Evolutionary conservation across 2,797 vertebrate species (phyloP).

Genomic region (Natrix natrix): DNA sequence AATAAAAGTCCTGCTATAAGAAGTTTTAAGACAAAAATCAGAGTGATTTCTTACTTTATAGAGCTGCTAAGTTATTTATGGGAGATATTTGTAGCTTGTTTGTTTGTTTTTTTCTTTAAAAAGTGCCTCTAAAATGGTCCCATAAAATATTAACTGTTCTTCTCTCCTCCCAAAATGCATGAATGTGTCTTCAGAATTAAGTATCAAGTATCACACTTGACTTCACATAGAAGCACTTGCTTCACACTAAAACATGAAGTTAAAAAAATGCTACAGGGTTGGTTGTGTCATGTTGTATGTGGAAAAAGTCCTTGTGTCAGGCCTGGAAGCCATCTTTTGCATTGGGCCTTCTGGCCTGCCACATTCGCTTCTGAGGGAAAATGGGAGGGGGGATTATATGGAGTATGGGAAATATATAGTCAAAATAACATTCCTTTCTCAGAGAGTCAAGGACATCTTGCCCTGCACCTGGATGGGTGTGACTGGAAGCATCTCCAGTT

Average conservation of each 20-base stretch:
- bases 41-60: background rate
- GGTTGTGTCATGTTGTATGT: background rate
- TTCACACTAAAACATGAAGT: background rate
- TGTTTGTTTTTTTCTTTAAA: background rate
- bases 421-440: too few species aligned
- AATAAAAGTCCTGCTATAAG: background rate
- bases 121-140: background rate
- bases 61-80: conserved; percentile 3
- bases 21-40: background rate
- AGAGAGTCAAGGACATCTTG: too few species aligned
- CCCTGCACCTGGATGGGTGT: too few species aligned
- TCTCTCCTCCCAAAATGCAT: background rate
- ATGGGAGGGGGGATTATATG: too few species aligned
- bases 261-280: background rate
- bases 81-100: background rate
- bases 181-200: background rate
- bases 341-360: too few species aligned
- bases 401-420: too few species aligned
- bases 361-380: too few species aligned
- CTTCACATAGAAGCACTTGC: background rate
- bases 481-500: too few species aligned
- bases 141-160: conserved; percentile 3
- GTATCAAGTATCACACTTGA: background rate
- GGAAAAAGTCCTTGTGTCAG: background rate
- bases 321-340: too few species aligned